Conservation (phyloP, 2,888 invertebrate species). For the Metalampra italica region DNA sequence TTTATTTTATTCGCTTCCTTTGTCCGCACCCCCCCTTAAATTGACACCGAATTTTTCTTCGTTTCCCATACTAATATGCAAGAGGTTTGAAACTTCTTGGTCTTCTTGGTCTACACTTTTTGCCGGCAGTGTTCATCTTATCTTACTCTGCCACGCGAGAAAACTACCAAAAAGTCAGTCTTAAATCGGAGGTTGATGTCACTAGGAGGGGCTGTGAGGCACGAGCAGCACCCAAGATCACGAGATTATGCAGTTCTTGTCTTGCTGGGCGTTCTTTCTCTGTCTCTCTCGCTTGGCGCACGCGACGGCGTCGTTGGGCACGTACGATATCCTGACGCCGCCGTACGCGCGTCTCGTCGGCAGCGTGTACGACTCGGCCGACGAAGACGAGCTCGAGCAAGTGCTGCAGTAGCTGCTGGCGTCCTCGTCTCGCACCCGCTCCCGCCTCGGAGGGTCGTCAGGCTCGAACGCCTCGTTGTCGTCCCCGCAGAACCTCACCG, state of each 20-base stretch:
- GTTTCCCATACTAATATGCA: too few relatives aligned
- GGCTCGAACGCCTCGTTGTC: constrained; percentile 71
- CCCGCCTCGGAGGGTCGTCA: constrained; percentile 54
- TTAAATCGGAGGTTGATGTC: constrained; percentile 71
- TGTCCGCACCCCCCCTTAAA: too few relatives aligned
- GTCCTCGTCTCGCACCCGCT: constrained; percentile 77
- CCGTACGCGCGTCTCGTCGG: constrained; percentile 91
- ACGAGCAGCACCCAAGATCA: constrained; percentile 77
- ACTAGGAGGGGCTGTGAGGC: constrained; percentile 47
- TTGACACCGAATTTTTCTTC: too few relatives aligned
- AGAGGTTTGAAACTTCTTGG: too few relatives aligned
- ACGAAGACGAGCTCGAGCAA: constrained; percentile 93
- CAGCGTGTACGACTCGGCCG: constrained; percentile 91
- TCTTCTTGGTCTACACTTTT: too few relatives aligned
- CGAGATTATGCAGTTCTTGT: constrained; percentile 92
- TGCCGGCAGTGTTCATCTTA: too few relatives aligned
- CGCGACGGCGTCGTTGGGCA: constrained; percentile 94
- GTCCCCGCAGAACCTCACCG: constrained; percentile 68
- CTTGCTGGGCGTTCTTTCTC: constrained; percentile 80
- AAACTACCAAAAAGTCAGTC: constrained; percentile 71
- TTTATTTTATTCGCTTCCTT: too few relatives aligned
- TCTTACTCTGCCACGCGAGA: constrained; percentile 12
- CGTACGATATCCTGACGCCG: constrained; percentile 94
- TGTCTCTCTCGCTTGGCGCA: constrained; percentile 85
- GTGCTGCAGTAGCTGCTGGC: constrained; percentile 90